These are phyloP conservation scores for Rostratula benghalensis DNA, from an alignment of 2,113 vertebrate genomes.

Conservation along the genomic window DNA sequence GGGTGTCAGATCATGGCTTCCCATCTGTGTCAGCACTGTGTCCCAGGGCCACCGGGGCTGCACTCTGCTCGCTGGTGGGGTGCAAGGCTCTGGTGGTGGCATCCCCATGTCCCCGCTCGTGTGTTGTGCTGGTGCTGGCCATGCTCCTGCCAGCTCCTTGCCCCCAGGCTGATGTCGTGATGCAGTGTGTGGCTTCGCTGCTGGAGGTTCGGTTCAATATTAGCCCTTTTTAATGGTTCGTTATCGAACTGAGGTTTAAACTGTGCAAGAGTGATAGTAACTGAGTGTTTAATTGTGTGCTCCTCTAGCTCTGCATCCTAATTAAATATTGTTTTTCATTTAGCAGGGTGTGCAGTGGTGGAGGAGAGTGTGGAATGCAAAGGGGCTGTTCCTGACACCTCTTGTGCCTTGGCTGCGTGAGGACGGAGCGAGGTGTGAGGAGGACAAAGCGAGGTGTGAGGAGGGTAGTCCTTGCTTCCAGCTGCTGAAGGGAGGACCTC, in stretches of 20 bases:
- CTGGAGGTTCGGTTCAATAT: not conserved
- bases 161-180: not conserved
- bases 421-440: not conserved
- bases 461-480: not conserved
- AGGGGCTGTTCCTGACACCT: not conserved
- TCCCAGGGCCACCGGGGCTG: not conserved
- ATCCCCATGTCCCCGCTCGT: fast-evolving
- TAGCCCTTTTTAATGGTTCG: not conserved
- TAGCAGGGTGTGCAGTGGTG: not conserved
- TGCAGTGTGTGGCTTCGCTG: not conserved
- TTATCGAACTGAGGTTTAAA: slow-evolving; percentile 39
- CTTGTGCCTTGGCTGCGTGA: fast-evolving
- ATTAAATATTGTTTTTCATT: slow-evolving; percentile 36
- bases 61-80: fast-evolving
- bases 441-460: not conserved
- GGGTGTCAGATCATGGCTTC: not conserved
- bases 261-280: not conserved
- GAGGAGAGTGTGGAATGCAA: not conserved
- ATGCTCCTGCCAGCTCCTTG: not conserved
- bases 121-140: not conserved
- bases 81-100: not conserved
- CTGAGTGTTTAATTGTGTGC: slow-evolving; percentile 44
- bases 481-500: not conserved
- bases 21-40: no score
- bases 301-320: slow-evolving; percentile 34